Evolutionary conservation across 30 jellyfish, hydroid and myxozoan species (phyloP).

Genomic region (Phacellophora camtschatica): DNA sequence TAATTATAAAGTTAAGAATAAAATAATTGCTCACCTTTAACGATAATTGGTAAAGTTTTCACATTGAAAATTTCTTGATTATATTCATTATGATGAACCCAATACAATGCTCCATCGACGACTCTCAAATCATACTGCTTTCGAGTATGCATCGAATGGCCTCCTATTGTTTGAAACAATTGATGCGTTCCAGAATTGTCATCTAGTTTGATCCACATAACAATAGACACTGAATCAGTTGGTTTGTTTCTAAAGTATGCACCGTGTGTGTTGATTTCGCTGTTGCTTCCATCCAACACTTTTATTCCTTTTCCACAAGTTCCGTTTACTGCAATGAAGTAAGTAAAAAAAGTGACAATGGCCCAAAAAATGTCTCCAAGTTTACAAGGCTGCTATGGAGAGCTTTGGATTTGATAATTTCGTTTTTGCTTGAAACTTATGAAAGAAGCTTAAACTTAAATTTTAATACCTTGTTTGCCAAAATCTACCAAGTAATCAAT

Average conservation of each 20-base stretch:
- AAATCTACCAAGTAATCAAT: too few species aligned
- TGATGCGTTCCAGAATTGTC: conserved; percentile 83
- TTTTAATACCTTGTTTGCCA: too few species aligned
- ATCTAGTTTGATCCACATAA: conserved; percentile 86
- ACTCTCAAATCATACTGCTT: conserved; percentile 86
- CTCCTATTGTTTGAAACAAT: conserved; percentile 85
- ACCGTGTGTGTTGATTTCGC: conserved; percentile 71
- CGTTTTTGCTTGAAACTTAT: too few species aligned
- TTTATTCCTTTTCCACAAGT: conserved; percentile 77
- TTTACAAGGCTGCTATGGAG: too few species aligned
- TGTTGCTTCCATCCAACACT: conserved; percentile 54
- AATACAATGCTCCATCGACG: conserved; percentile 77
- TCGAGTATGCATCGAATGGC: conserved; percentile 95
- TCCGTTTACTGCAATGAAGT: conserved; percentile 60
- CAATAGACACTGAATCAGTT: conserved; percentile 87
- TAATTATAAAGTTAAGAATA: too few species aligned
- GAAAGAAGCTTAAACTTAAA: too few species aligned
- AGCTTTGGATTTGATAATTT: too few species aligned
- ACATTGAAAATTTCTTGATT: conserved; percentile 87
- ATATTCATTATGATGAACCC: conserved; percentile 92
- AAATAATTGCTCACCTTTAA: conserved; percentile 79
- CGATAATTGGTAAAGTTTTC: conserved; percentile 81
- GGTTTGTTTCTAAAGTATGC: conserved; percentile 81
- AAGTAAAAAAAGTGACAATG: neutral
- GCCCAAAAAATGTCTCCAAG: too few species aligned